phyloP scores from a whole-genome alignment of 2,888 invertebrate genomes.

The Drosophila anomalipes region DNA sequence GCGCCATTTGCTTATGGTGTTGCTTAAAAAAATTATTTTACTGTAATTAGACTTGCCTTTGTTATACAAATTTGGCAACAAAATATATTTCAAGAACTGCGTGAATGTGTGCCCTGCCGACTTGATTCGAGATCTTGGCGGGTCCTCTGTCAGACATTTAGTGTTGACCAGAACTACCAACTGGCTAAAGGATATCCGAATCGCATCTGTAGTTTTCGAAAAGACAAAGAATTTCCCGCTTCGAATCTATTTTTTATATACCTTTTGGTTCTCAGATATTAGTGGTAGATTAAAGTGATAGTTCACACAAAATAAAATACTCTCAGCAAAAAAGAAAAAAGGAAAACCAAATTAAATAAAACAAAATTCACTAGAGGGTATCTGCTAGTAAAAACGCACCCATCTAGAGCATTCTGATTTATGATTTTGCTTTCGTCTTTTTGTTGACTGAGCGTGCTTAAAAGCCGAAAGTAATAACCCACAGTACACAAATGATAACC shows the following conservation, averaged over 20 bases:
- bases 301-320: neutral
- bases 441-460: conserved; percentile 35
- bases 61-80: neutral
- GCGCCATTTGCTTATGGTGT: neutral
- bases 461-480: conserved; percentile 40
- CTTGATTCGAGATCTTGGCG: too few species aligned
- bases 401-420: neutral
- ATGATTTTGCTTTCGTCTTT: conserved; percentile 8
- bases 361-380: neutral
- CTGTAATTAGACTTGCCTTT: neutral
- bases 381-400: neutral
- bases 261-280: neutral
- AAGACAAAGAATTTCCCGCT: neutral
- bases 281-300: neutral
- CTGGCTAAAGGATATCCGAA: neutral
- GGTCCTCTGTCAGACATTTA: neutral
- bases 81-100: neutral
- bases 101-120: neutral
- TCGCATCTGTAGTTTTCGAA: neutral
- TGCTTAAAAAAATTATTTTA: neutral
- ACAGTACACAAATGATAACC: conserved; percentile 28
- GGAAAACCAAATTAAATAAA: neutral
- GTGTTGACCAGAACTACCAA: neutral
- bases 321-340: neutral
- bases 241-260: neutral